A percentile compares a stretch with the other conserved stretches of the same genome.
These are phyloP conservation scores for Natrix natrix DNA, from an alignment of 2,797 vertebrate genomes.

Conservation along the genomic window DNA sequence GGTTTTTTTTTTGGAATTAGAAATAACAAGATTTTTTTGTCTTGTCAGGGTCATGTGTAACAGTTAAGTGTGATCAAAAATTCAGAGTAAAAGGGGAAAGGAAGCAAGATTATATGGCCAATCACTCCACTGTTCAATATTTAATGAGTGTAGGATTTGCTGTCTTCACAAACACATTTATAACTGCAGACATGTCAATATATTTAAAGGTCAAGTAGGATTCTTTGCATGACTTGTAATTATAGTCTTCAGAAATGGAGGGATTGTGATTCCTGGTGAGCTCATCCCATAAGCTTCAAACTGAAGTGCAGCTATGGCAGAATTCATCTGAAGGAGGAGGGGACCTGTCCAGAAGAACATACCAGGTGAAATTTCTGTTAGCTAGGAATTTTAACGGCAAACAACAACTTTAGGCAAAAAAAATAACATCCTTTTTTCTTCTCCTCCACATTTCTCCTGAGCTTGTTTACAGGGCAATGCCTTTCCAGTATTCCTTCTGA, in stretches of 20 bases:
- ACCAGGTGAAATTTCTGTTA: not conserved
- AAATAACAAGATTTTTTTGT: not conserved
- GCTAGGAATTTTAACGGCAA: not conserved
- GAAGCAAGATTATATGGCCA: constrained; percentile 11
- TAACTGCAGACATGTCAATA: constrained; percentile 39
- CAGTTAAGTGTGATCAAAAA: not conserved
- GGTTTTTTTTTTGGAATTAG: not conserved
- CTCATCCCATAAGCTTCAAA: constrained; percentile 29
- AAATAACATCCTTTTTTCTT: not conserved
- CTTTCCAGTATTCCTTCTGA: not conserved
- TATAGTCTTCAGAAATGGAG: constrained; percentile 18
- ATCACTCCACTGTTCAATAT: constrained; percentile 27
- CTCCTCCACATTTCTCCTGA: not conserved
- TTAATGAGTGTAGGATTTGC: constrained; percentile 18
- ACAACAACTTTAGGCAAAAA: not conserved
- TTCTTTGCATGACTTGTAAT: constrained; percentile 41
- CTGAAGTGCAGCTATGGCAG: constrained; percentile 16
- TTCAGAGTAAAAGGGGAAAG: constrained; percentile 2
- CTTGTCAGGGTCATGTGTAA: not conserved
- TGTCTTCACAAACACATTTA: constrained; percentile 34
- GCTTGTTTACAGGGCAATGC: fast-evolving
- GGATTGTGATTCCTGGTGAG: not conserved
- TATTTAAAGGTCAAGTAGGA: constrained; percentile 48
- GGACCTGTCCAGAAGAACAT: not conserved
- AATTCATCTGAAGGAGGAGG: constrained; percentile 15